Evolutionary conservation across 1,140 invertebrate species (phyloP).

Genomic region (Laupala kohalensis): DNA sequence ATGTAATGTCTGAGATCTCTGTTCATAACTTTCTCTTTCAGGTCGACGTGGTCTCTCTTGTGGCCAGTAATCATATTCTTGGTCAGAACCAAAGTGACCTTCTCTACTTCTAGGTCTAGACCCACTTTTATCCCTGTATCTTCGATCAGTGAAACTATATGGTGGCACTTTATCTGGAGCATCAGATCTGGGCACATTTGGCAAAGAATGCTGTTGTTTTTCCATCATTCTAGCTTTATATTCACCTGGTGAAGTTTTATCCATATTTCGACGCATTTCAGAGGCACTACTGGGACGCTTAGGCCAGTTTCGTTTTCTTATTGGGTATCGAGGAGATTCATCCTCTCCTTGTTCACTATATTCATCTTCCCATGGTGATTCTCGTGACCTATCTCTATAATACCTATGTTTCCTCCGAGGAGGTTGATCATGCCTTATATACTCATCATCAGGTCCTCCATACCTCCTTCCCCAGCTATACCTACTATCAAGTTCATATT

Average conservation of each 20-base stretch:
- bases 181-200: neutral
- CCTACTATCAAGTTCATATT: conserved; percentile 5
- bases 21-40: conserved; percentile 9
- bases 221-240: conserved; percentile 9
- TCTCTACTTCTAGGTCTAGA: conserved; percentile 12
- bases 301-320: conserved; percentile 40
- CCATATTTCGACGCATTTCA: conserved; percentile 23
- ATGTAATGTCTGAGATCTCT: conserved; percentile 17
- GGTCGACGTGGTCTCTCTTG: neutral
- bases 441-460: conserved; percentile 7
- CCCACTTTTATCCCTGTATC: conserved; percentile 11
- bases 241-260: conserved; percentile 10
- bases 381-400: conserved; percentile 29
- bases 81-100: conserved; percentile 10
- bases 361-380: conserved; percentile 42
- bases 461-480: conserved; percentile 8
- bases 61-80: conserved; percentile 13
- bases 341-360: conserved; percentile 21
- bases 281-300: conserved; percentile 48
- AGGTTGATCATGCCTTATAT: neutral
- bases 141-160: conserved; percentile 1
- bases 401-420: conserved; percentile 18
- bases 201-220: conserved; percentile 5
- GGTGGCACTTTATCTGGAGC: neutral
- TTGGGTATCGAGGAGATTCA: conserved; percentile 27